Evolutionary conservation across 1,140 invertebrate genomes (phyloP).

Genomic region (Brachionus plicatilis): DNA sequence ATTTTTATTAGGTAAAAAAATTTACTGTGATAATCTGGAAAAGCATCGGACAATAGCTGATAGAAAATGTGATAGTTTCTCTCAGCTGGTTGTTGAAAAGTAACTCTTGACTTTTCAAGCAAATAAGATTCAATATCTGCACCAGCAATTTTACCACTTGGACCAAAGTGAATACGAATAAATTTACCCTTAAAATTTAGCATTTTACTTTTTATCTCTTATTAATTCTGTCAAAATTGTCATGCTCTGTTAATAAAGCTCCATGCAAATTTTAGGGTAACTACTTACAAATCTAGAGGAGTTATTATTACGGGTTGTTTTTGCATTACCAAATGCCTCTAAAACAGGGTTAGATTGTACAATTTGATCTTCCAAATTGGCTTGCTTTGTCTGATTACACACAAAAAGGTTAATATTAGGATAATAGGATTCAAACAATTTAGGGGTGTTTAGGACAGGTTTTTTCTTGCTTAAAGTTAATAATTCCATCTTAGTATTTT

Average conservation of each 20-base stretch:
- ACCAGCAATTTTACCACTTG: conserved; percentile 96
- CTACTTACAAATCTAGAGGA: conserved; percentile 69
- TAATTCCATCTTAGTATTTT: neutral
- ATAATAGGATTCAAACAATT: neutral
- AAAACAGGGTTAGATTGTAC: conserved; percentile 98
- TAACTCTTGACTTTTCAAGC: conserved; percentile 99
- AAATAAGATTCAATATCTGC: conserved; percentile 99
- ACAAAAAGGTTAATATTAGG: neutral
- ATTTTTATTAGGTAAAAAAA: conserved; percentile 62
- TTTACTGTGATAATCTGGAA: conserved; percentile 54
- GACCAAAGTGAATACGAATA: conserved; percentile 99
- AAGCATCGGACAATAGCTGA: conserved; percentile 91
- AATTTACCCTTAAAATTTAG: conserved; percentile 67
- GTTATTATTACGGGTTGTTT: conserved; percentile 99
- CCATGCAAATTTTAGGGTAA: neutral
- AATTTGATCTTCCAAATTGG: conserved; percentile 79
- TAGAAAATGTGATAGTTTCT: conserved; percentile 99
- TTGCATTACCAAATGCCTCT: conserved; percentile 99
- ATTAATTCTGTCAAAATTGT: neutral
- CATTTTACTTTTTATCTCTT: neutral
- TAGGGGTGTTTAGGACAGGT: neutral
- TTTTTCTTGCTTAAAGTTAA: too few relatives aligned
- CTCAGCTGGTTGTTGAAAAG: conserved; percentile 90
- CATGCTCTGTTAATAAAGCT: neutral
- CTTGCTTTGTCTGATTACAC: conserved; percentile 39